Base-by-base conservation (phyloP, 1,140 invertebrate species). In the Cyphomyrmex costatus region DNA sequence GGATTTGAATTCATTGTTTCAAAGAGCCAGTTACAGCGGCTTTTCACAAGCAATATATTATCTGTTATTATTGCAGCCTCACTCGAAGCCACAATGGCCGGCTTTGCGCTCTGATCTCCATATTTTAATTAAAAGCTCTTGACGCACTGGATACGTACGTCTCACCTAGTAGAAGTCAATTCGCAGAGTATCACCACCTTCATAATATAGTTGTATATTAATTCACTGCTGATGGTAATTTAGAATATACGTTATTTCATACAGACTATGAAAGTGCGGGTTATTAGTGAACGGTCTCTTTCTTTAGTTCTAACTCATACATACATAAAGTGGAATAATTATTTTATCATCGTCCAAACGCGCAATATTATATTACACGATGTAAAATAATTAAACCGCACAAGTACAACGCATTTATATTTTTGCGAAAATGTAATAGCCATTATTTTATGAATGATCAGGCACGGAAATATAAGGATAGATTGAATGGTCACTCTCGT, bases 81-180 rank as follows among this genome's bases (percentile, higher is more conserved):
- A 90, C 90, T 92, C 88, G 88, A 91, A 89, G 83, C 91, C 86
- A 94, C 92, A 93, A 93, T 94, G 89, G 91, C 86, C 80, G 89
- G 92, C 92, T 94, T 93, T 91, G 82, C 66, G 53, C 78, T 76
- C 90, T 93, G 93, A 95, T 95, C 94, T 94, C 92, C 94, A 93
- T 93, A 94, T 94, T 95, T 94, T 94, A 94, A 95, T 95, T 95
- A 95, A 94, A 94, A 92, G 89, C 91, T 77, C 88, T 91, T 88
- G 88, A 85, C 56, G 36, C 86, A 24, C 14, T 8, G 42, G 79
- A 49, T 73, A 83, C 65, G 85, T 65, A 53, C 70, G 61, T 76
- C 51, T 74, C 85, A 56, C 73, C 30, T 58, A 42, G 66, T 53
- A 65, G 71, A 73, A 73, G 73, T 73, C 61, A 74, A 63, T 77